Evolutionary conservation across 2,797 vertebrate genomes (phyloP), one percentile per base, ranked within the genome.

Genomic region (Sebastes goodei): DNA sequence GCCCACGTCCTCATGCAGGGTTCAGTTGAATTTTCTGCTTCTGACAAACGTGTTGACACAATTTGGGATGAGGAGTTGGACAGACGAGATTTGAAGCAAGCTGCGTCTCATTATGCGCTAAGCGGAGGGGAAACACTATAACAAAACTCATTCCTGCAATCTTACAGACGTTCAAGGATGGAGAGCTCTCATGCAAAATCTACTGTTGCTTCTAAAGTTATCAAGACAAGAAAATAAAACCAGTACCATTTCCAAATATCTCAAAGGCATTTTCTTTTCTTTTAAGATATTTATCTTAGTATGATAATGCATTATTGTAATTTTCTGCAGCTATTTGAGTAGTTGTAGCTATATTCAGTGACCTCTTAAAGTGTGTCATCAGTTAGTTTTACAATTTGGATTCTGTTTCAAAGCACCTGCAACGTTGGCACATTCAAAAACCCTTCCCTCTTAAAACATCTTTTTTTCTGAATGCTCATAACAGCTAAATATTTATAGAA

Each of bases 401-500:
- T 38, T 20, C 62, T 25, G 23, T 78, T 87, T 85, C 69, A 53
- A 81, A 88, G 82, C 93, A 93, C 93, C 91, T 94, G 93, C 86
- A 85, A 53, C 1, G 30, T 67, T 89, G 88, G 84, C 85, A 76
- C 85, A 52, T 76, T 82, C 14, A 42, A 23, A 83, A 81, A 64
- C 23, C 49, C 20, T 78, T 69, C 33, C 56, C 76, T 80, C 76
- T 82, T 86, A 85, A 90, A 91, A 93, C 8, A 61, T 80, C 35
- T 78, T 70, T 78, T 78, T 81, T 81, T 86, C 78, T 71, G 23
- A 89, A 90, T 35, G 38, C 85, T 89, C 81, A 81, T 86, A 85
- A 84, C 73, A 61, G 77, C 84, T 91, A 93, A 93, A 94, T 93
- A 94, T 93, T 94, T 92, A 93, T 91, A 90, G 82, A 83, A 89